phyloP scores from a whole-genome alignment of 2,113 vertebrate species.

The Calyptomena viridis region DNA sequence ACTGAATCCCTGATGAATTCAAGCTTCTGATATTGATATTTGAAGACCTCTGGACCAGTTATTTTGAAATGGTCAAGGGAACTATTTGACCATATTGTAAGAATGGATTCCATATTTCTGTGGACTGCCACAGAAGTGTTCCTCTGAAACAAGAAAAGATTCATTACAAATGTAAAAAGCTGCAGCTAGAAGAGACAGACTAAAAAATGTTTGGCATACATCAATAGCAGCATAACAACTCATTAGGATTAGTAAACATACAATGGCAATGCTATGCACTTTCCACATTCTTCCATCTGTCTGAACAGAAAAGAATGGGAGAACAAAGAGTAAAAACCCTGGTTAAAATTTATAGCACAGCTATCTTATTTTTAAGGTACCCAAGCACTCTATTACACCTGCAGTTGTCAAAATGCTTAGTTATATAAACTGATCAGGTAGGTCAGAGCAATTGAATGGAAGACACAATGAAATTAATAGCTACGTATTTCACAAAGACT shows the following conservation, averaged over 20 bases:
- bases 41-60: neutral
- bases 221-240: neutral
- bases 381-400: neutral
- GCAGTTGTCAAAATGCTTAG: neutral
- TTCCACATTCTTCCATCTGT: neutral
- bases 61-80: neutral
- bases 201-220: neutral
- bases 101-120: neutral
- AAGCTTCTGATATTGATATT: neutral
- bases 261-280: neutral
- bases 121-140: neutral
- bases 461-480: neutral
- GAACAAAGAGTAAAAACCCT: neutral
- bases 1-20: neutral
- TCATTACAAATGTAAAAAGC: neutral
- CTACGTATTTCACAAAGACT: neutral
- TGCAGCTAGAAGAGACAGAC: neutral
- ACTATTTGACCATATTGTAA: neutral
- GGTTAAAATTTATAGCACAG: neutral
- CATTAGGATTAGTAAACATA: neutral
- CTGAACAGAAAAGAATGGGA: neutral
- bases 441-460: neutral
- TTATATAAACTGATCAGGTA: neutral
- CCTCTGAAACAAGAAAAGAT: neutral
- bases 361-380: neutral